Evolutionary conservation across 2,797 vertebrate species (phyloP), one percentile per base, ranked within the genome.

Genomic region (Pipistrellus nathusii): DNA sequence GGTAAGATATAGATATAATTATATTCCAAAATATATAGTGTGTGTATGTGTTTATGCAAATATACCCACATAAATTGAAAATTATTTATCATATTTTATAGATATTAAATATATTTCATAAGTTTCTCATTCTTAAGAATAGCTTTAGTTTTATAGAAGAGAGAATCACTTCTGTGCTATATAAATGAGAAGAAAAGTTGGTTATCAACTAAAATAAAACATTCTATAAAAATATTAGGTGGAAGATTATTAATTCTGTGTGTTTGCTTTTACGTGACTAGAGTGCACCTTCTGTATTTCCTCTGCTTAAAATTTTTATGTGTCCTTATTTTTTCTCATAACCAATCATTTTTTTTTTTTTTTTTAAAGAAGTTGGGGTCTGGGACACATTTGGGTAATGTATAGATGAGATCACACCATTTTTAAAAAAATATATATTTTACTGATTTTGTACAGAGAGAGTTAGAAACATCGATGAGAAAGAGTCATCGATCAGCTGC

Each of bases 161-260:
- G 55, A 18, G 30, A 69, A 44, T 94, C 62, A 32, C 30, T 57
- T 89, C 23, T 84, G 27, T 92, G 13, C 30, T 68, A 41, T 25
- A 13, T 76, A 88, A 94, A 48, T 93, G n/a, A 81, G 81, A 91
- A 95, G 46, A n/a, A 81, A 81, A 82, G 25, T 62, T 88, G 8
- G 85, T 88, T n/a, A 57, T 80, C 35, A 71, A 14, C 89, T 30
- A 78, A 94, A 91, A 13, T 92, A 88, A 55, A 72, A 88, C 91
- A 32, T 91, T 57, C 38, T 88, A 23, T 53, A 27, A 86, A 88
- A 51, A 35, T 78, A 6, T 91, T 94, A 90, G 35, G 15, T 69
- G 8, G 57, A 85, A 94, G 17, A 84, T 51, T 41, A 14, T 64
- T 4, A 12, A 0, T 44, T 94, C 12, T 85, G 32, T 0, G 0